Base-by-base conservation (phyloP, 2,113 vertebrate genomes). In the Craseonycteris thonglongyai region DNA sequence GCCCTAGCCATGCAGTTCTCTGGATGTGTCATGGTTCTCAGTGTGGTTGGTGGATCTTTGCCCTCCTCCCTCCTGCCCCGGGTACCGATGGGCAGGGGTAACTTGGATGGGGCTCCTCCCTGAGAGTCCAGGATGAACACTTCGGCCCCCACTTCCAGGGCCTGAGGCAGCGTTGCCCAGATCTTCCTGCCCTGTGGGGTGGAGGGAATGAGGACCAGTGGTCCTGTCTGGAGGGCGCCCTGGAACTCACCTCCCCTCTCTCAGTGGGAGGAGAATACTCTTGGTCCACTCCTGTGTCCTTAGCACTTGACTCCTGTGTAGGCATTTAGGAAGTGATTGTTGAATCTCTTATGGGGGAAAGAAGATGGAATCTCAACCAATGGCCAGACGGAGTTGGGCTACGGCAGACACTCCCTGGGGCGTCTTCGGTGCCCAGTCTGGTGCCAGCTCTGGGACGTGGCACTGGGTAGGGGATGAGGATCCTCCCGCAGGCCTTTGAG, bases 401-500 rank as follows among this genome's bases (percentile, higher is more conserved):
- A 22, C 12, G 0, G 30, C 16, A 3, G 47, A 38, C 1, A 5
- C 22, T 65, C 6, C 0, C 22, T 0, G 19, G 28, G 75, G 75
- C 28, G 0, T 49, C 61, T 18, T 45, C 0, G 0, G 38, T 4
- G 58, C 65, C 10, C 1, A 15, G 33, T 28, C 68, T 22, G 3
- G 16, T 30, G 75, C 26, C 21, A 7, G 19, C 26, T 5, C 61
- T 12, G 69, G 51, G 71, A 22, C 1, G 0, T 30, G 51, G 72
- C 0, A 0, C 35, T 14, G 59, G 28, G 3, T 40, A 33, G 75
- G 66, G 59, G 19, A 18, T 0, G 0, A 22, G 38, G 42, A 9
- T 45, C 63, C 14, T 45, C 45, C 42, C 14, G 14, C 54, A 28
- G 54, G 80, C 35, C 65, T 83, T 66, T 16, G 24, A 63, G 61